Evolutionary conservation across 2,113 vertebrate species (phyloP), one percentile per base, ranked within the genome.

Genomic region (Centrocercus urophasianus): DNA sequence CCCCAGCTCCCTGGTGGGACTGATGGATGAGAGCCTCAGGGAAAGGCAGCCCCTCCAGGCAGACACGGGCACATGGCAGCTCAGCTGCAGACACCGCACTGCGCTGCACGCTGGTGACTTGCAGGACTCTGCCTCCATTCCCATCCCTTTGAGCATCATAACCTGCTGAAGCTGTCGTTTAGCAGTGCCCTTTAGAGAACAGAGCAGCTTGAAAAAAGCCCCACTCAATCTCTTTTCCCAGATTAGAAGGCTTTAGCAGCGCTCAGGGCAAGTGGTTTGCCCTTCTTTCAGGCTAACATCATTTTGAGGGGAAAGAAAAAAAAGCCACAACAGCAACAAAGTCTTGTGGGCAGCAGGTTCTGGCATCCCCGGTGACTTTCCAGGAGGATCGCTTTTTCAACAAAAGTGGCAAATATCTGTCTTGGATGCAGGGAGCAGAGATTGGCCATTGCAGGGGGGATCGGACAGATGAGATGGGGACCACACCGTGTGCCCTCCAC

Each of bases 91-190:
- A 59, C 56, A 57, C 30, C 4, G 8, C 27, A 13, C 52, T 28
- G 17, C 9, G 27, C 27, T 54, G 80, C 27, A 64, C 72, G 1
- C 59, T 14, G 7, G 22, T 0, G 6, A 16, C 42, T 77, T 72
- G 54, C 79, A 50, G 54, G 65, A 48, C 52, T 52, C 89, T 57
- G 80, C 70, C 70, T 71, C 34, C 65, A 50, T n/a, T 32, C 34
- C 43, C 64, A 52, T 10, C 70, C 70, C 60, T 80, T 34, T 57
- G 56, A 71, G 64, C 70, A 32, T 27, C 64, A 15, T 61, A 74
- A 91, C 50, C 84, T 91, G 89, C 76, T 63, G 48, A 45, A 66
- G 80, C 21, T 63, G 70, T 38, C 67, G 38, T 32, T 64, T 52
- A 59, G 76, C 60, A 7, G 48, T n/a, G 48, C 38, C 56, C 72